Base-by-base conservation (phyloP, 2,113 vertebrate species). In the Campylorhamphus procurvoides region DNA sequence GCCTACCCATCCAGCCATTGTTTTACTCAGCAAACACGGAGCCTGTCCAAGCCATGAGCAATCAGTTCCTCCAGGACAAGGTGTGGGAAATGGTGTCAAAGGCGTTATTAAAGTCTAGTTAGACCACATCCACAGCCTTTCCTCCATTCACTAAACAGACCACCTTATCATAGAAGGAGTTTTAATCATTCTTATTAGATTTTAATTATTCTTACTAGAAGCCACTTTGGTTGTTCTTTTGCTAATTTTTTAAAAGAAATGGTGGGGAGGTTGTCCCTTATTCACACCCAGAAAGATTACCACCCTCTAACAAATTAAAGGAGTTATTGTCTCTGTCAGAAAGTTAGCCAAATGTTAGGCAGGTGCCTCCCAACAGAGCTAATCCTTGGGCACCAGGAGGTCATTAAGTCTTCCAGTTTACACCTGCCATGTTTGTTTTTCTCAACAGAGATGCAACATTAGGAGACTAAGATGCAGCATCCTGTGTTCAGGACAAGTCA, bases 241-340 rank as follows among this genome's bases (percentile, higher is more conserved):
- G 37, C 25, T 66, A 66, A 60, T n/a, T 1, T 53, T 84, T 77
- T 47, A 55, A 52, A 82, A 85, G 5, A 91, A 63, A 39, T 2
- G 6, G 8, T 5, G 3, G 2, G 10, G 24, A n/a, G 0, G 0
- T 1, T 58, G 4, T 6, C 22, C 13, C 7, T 77, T 94, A 39
- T 84, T 78, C 2, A 4, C 39, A 40, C 18, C 35, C 90, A 46
- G 37, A 52, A 88, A 90, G n/a, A 72, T n/a, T 31, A 42, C 13
- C 73, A 62, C 12, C 7, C 18, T 80, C 39, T 28, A 49, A 73
- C 23, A 73, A 86, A 68, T 40, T 35, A 66, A 63, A 66, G 13
- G 14, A 44, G 47, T 62, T 69, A 22, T 77, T 56, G 13, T 47
- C 28, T 44, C 33, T 74, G 50, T 10, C 59, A 87, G 64, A 83